Base-by-base conservation (phyloP, 2,888 invertebrate genomes). In the Drosophila emarginata region DNA sequence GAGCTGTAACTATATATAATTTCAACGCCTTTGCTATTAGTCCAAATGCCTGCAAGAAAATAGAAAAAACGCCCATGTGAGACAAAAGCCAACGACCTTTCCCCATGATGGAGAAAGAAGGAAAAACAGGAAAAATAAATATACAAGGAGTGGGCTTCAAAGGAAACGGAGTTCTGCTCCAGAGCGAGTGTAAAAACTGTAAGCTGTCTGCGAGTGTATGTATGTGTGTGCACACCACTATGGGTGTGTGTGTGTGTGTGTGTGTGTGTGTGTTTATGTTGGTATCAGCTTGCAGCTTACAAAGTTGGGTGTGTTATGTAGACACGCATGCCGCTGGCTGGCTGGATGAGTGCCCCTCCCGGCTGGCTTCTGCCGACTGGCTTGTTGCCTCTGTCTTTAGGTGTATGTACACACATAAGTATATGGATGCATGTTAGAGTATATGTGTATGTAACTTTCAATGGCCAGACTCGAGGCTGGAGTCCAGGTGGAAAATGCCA, bases 51-150 rank as follows among this genome's bases (percentile, higher is more conserved):
- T 78, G 67, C 68, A 88, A 73, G 87, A 73, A 81, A 77, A 84
- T 85, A 81, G 72, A 81, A 81, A 81, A 78, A 88, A 88, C 87
- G 86, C 85, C 85, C 89, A 85, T 77, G 60, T 71, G 75, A 77
- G 77, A 72, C 75, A 79, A 75, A 88, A 84, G 84, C 79, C 84
- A 84, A 84, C 87, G 84, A 84, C 84, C 89, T 80, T 58, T 61
- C 18, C 39, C 5, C 14, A 11, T 4, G 11, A 45, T 11, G 45
- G 45, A 45, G 45, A 21, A 56, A 28, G 26, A 61, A 59, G 59
- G 65, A 63, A 67, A 68, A 67, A 21, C 21, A 21, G 45, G 18
- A 23, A 67, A 73, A 69, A 64, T 72, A 80, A 81, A 79, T 77
- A 72, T 70, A 68, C 58, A 64, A 62, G 60, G 63, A 57, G 52